These are phyloP conservation scores for Ara ararauna DNA, from an alignment of 2,797 vertebrate genomes.

Conservation along the genomic window DNA sequence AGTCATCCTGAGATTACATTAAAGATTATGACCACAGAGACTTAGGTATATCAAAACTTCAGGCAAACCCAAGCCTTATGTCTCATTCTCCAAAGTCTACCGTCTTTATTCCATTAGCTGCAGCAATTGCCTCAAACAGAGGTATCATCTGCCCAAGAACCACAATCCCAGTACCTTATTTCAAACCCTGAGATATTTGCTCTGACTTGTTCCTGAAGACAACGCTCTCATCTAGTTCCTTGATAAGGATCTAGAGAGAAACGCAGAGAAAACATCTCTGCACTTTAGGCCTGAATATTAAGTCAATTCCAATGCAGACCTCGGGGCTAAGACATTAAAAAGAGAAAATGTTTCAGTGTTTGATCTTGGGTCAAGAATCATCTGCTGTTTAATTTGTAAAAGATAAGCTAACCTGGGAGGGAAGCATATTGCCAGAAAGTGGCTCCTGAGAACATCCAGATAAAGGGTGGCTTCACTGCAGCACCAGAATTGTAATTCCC, in stretches of 20 bases:
- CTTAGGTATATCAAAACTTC: background rate
- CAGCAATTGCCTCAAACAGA: background rate
- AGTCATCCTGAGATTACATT: background rate
- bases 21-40: background rate
- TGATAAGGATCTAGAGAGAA: constrained; percentile 56
- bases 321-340: background rate
- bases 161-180: background rate
- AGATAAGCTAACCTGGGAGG: background rate
- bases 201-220: background rate
- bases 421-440: background rate
- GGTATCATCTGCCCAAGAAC: background rate
- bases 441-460: background rate
- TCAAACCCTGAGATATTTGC: background rate
- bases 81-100: background rate
- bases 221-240: background rate
- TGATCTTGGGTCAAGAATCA: constrained; percentile 1
- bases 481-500: background rate
- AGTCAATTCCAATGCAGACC: constrained; percentile 6
- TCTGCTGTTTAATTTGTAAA: constrained; percentile 15
- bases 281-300: background rate
- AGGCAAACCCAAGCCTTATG: background rate
- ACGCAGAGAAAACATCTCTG: constrained; percentile 26
- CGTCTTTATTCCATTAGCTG: background rate
- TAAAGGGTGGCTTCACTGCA: background rate
- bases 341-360: background rate